Conservation (phyloP, 2,797 vertebrate species). For the Simalia tracyae region DNA sequence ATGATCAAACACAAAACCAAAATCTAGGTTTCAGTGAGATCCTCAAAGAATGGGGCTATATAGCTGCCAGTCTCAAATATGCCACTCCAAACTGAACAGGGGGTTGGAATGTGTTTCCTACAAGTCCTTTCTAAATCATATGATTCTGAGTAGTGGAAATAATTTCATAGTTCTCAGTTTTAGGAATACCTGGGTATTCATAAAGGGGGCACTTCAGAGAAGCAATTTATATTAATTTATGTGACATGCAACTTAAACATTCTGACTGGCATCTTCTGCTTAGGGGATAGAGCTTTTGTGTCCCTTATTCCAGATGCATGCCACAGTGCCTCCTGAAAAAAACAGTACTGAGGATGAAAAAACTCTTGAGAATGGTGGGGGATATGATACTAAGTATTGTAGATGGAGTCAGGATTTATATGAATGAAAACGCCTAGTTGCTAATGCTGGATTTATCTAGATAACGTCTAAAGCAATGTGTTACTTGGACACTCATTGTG, state of each 20-base stretch:
- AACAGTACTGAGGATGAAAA: not conserved
- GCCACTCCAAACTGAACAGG: conserved; percentile 49
- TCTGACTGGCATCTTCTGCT: not conserved
- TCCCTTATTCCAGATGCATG: not conserved
- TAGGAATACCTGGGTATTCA: not conserved
- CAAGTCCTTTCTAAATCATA: not conserved
- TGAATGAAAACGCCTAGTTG: not conserved
- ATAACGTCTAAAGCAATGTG: not conserved
- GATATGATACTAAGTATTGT: not conserved
- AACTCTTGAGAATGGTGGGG: not conserved
- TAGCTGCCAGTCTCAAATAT: conserved; percentile 56
- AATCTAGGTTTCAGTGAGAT: conserved; percentile 54
- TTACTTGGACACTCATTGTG: not conserved
- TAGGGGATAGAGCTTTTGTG: not conserved
- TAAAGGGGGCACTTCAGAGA: not conserved
- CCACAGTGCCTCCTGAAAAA: not conserved
- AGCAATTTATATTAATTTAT: not conserved
- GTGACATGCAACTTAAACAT: not conserved
- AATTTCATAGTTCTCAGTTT: conserved; percentile 34
- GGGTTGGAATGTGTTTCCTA: not conserved
- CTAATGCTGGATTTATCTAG: not conserved
- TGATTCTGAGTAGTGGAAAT: not conserved
- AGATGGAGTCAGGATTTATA: not conserved
- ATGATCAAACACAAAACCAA: conserved; percentile 56
- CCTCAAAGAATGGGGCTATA: conserved; percentile 55